phyloP scores from a whole-genome alignment of 2,797 vertebrate genomes.

The Melanotaenia nigrans region DNA sequence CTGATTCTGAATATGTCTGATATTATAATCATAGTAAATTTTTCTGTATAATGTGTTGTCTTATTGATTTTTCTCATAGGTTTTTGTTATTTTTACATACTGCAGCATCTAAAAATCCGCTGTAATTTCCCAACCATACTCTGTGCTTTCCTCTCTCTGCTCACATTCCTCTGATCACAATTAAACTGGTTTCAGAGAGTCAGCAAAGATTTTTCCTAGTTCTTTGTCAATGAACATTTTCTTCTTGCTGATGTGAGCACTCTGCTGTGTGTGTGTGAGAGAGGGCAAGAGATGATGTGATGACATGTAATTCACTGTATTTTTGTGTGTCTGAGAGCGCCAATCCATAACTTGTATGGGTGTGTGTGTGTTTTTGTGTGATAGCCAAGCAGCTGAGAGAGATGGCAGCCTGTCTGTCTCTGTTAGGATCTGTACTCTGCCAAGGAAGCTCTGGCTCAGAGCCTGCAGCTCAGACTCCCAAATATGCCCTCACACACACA shows the following conservation, averaged over 20 bases:
- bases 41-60: no score
- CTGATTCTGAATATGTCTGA: no score
- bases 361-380: conserved; percentile 12
- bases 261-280: conserved; percentile 36
- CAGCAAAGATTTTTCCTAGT: conserved; percentile 54
- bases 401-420: conserved; percentile 69
- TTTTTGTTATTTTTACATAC: background rate
- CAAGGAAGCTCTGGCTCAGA: conserved; percentile 49
- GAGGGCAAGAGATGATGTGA: conserved; percentile 34
- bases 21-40: no score
- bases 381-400: conserved; percentile 60
- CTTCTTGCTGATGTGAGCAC: conserved; percentile 56
- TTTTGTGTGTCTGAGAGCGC: conserved; percentile 13
- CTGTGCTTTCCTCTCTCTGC: background rate
- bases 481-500: conserved; percentile 5
- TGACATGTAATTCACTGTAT: conserved; percentile 30
- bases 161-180: conserved; percentile 42
- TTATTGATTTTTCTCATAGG: background rate
- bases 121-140: no score
- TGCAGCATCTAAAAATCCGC: background rate
- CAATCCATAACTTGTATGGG: conserved; percentile 12
- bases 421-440: conserved; percentile 65
- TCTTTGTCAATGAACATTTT: conserved; percentile 38
- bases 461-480: conserved; percentile 35
- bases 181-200: conserved; percentile 41